Evolutionary conservation across 2,113 vertebrate species (phyloP), one percentile per base, ranked within the genome.

Genomic region (Lontra canadensis): DNA sequence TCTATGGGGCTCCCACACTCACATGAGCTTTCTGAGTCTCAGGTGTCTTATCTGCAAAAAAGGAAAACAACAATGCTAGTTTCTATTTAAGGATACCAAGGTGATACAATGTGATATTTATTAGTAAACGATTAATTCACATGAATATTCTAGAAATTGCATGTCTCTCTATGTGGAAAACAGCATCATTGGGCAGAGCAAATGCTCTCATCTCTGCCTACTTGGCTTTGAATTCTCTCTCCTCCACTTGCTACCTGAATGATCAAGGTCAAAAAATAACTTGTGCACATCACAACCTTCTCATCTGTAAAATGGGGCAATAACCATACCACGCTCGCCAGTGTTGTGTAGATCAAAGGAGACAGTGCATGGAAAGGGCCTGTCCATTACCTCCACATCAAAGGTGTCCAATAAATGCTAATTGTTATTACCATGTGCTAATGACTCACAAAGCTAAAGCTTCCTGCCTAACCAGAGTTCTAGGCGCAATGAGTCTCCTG

Each of bases 401-500:
- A 39, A 26, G 47, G 34, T 7, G 5, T 29, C 36, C 47, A 29
- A 26, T 13, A 39, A 31, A 14, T 4, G 2, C n/a, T 20, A 1
- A 15, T 17, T 57, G 15, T 73, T 73, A 31, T 17, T 31, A 39
- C 15, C 3, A 1, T 29, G 7, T 21, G 67, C 85, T 8, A 23
- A 20, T 20, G n/a, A 21, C 49, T 20, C 4, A 13, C n/a, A 31
- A 7, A 31, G 13, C 49, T 26, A 39, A 13, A 57, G 25, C n/a
- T 29, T 71, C 47, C 25, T 55, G 67, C 49, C 17, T 11, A 26
- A 7, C 9, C 65, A 2, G 13, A 7, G 47, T 39, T 39, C 47
- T 65, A 36, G 47, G 39, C 1, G 13, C 49, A 14, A 0, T 21
- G 65, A 7, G 36, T 13, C 49, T 4, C 26, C 67, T 0, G 1